Conservation (phyloP, 2,113 vertebrate species). For the Rhagologus leucostigma region DNA sequence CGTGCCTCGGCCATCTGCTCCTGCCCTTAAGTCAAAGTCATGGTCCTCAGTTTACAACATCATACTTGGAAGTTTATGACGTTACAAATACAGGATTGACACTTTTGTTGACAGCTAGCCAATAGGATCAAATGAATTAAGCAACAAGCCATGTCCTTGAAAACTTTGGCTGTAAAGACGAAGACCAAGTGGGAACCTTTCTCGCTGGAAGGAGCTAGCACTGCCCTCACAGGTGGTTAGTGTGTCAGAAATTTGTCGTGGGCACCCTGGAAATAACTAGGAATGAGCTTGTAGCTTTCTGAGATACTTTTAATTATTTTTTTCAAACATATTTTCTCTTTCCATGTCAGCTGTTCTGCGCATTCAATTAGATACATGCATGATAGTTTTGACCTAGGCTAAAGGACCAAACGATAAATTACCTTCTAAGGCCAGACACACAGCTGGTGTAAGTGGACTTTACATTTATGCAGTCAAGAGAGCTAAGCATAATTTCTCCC, state of each 20-base stretch:
- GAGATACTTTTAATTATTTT: neutral
- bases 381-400: neutral
- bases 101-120: slow-evolving; percentile 46
- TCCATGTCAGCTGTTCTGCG: neutral
- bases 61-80: slow-evolving; percentile 62
- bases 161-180: neutral
- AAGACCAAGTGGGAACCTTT: neutral
- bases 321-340: neutral
- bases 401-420: neutral
- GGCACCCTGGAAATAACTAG: neutral
- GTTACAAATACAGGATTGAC: slow-evolving; percentile 51
- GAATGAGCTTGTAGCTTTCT: neutral
- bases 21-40: slow-evolving; percentile 65
- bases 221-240: neutral
- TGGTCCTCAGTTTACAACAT: slow-evolving; percentile 61
- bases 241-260: neutral
- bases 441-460: neutral
- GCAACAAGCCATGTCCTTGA: slow-evolving; percentile 45
- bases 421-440: neutral
- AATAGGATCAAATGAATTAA: slow-evolving; percentile 64
- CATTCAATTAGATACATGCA: neutral
- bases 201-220: neutral
- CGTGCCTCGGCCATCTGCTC: slow-evolving; percentile 12
- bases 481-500: neutral
- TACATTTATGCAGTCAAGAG: neutral